phyloP scores from a whole-genome alignment of 2,113 vertebrate species.

The Bufo gargarizans region DNA sequence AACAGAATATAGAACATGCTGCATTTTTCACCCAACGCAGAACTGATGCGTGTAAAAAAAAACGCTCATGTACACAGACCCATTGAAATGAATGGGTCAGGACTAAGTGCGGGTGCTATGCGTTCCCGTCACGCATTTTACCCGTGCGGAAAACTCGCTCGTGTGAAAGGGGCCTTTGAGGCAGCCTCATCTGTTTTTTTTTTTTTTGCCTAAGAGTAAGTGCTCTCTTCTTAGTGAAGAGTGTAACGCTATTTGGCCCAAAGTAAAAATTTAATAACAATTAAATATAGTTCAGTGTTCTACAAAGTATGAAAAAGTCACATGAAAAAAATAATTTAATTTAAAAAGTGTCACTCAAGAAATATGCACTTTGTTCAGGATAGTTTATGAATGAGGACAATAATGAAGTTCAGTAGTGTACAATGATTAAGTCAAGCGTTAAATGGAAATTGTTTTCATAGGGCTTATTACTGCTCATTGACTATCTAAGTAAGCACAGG shows the following conservation, averaged over 20 bases:
- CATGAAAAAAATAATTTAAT: neutral
- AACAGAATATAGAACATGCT: too few relatives aligned
- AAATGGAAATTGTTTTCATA: conserved; percentile 35
- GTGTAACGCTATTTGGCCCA: neutral
- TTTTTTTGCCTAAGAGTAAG: neutral
- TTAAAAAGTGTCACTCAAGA: neutral
- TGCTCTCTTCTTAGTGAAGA: neutral
- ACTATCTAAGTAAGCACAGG: conserved; percentile 49
- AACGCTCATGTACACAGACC: too few relatives aligned
- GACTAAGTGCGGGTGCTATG: too few relatives aligned
- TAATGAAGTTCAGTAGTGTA: conserved; percentile 31
- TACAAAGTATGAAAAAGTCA: neutral
- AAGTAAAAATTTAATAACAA: conserved; percentile 7
- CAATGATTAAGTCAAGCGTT: conserved; percentile 42
- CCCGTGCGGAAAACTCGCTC: too few relatives aligned
- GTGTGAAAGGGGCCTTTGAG: neutral
- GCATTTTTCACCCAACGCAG: too few relatives aligned
- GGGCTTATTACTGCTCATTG: conserved; percentile 44
- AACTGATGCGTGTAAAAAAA: too few relatives aligned
- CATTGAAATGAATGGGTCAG: too few relatives aligned
- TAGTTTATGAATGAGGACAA: conserved; percentile 30
- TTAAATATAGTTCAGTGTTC: neutral
- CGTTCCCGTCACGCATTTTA: too few relatives aligned
- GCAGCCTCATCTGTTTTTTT: neutral
- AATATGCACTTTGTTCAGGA: neutral